A percentile compares a stretch with the other conserved stretches of the same genome.
These are phyloP conservation scores for Thalassarche chlororhynchos DNA, from an alignment of 2,113 vertebrate genomes.

Conservation along the genomic window DNA sequence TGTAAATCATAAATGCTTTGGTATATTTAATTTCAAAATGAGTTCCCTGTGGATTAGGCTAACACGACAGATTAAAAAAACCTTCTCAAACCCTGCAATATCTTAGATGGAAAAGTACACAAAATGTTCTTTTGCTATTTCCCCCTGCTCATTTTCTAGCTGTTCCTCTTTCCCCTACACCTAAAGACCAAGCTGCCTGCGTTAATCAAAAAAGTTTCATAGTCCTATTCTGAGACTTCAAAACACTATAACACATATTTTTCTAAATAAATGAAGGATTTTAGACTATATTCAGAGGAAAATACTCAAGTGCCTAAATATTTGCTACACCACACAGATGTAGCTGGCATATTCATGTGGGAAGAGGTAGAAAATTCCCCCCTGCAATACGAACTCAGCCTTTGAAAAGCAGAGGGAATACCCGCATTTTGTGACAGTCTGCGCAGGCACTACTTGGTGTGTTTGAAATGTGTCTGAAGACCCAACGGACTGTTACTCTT, in stretches of 20 bases:
- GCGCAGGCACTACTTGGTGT: not conserved
- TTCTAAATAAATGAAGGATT: not conserved
- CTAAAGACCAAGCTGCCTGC: not conserved
- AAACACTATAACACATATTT: not conserved
- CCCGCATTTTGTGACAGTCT: not conserved
- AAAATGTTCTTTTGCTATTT: not conserved
- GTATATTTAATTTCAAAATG: constrained; percentile 59
- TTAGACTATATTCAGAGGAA: not conserved
- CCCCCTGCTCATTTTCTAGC: not conserved
- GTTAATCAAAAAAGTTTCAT: not conserved
- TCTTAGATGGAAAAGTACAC: constrained; percentile 14
- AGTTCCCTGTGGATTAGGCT: constrained; percentile 5
- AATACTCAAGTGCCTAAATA: not conserved
- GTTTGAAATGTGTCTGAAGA: not conserved
- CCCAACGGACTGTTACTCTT: not conserved
- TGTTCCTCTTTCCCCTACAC: not conserved
- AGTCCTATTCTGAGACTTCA: not conserved
- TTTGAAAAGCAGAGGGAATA: not conserved
- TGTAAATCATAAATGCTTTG: constrained; percentile 38
- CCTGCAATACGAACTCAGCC: not conserved
- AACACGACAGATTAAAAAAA: not conserved
- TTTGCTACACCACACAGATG: not conserved
- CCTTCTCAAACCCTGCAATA: not conserved
- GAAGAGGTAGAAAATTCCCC: not conserved
- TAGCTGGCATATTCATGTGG: not conserved